Evolutionary conservation across 2,888 invertebrate species (phyloP).

Genomic region (Cataglyphis altisquamis): DNA sequence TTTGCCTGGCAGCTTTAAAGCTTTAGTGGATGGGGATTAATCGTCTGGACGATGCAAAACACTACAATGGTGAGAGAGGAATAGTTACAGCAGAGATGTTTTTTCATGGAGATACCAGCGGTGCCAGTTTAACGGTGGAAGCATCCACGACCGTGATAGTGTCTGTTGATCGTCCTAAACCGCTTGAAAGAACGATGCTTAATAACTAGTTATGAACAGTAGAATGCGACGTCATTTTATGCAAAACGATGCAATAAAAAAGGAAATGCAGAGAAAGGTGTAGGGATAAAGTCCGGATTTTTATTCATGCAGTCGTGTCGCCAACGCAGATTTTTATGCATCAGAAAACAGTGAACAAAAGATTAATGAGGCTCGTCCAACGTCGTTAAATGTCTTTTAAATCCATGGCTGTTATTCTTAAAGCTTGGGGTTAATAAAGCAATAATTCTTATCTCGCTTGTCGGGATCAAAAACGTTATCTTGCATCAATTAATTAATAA

Average conservation of each 20-base stretch:
- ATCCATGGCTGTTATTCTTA: slow-evolving; percentile 47
- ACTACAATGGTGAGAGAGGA: not conserved
- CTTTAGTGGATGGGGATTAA: slow-evolving; percentile 30
- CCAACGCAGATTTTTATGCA: slow-evolving; percentile 48
- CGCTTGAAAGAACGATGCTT: slow-evolving; percentile 22
- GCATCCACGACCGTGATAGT: not conserved
- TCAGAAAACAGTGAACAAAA: slow-evolving; percentile 33
- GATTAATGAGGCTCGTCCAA: slow-evolving; percentile 50
- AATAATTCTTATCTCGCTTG: slow-evolving; percentile 48
- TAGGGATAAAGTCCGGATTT: slow-evolving; percentile 50
- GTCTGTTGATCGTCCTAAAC: slow-evolving; percentile 9
- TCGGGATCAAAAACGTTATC: slow-evolving; percentile 13
- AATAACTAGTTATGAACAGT: slow-evolving; percentile 50
- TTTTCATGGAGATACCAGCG: slow-evolving; percentile 17
- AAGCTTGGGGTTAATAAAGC: slow-evolving; percentile 34
- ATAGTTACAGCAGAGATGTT: not conserved
- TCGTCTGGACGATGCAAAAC: slow-evolving; percentile 7
- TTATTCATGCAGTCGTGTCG: slow-evolving; percentile 55
- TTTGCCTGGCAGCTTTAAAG: slow-evolving; percentile 9
- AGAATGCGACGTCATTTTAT: slow-evolving; percentile 30
- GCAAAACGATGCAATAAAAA: slow-evolving; percentile 35
- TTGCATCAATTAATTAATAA: not conserved
- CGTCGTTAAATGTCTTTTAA: slow-evolving; percentile 51
- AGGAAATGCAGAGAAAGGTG: slow-evolving; percentile 33
- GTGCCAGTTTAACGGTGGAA: slow-evolving; percentile 20